Evolutionary conservation across 2,797 vertebrate species (phyloP), one percentile per base, ranked within the genome.

Genomic region (Myotis pilosus): DNA sequence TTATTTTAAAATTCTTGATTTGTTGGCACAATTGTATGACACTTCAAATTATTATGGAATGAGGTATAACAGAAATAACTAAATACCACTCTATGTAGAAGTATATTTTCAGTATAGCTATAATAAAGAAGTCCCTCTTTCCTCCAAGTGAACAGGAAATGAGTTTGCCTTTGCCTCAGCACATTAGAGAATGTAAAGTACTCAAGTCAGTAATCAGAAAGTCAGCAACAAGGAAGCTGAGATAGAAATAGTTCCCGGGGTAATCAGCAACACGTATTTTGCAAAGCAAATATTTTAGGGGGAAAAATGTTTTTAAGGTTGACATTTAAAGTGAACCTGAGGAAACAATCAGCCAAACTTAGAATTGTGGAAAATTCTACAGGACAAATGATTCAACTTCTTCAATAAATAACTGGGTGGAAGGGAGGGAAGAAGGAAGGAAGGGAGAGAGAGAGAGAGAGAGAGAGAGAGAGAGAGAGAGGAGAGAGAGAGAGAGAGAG

Each of bases 151-250:
- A 96, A 30, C 23, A 62, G 55, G 71, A 94, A 93, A 89, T n/a
- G 49, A 82, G 55, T 41, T 95, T 88, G 33, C 62, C 49, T 74
- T 94, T 85, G 47, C 41, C 20, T 75, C 25, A 74, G 91, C 64
- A 87, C 33, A 36, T 60, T 19, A 38, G 62, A 68, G 17, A 93
- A 92, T 36, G 76, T 22, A 33, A 82, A 86, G 33, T 28, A 53
- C 69, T 75, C 49, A 78, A 17, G 33, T 17, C 5, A 19, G 91
- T 74, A 94, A 93, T 79, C 75, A 89, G 74, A 93, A 89, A 93
- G 36, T 74, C 85, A 94, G 44, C 57, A 74, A 5, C 41, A 41
- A 74, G 71, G 84, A 94, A 74, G 15, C 25, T 4, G 25, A 72
- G 79, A 47, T 6, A 36, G 68, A 89, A 86, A 93, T 44, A 22